phyloP scores from a whole-genome alignment of 2,113 vertebrate genomes.

The Ursus arctos region DNA sequence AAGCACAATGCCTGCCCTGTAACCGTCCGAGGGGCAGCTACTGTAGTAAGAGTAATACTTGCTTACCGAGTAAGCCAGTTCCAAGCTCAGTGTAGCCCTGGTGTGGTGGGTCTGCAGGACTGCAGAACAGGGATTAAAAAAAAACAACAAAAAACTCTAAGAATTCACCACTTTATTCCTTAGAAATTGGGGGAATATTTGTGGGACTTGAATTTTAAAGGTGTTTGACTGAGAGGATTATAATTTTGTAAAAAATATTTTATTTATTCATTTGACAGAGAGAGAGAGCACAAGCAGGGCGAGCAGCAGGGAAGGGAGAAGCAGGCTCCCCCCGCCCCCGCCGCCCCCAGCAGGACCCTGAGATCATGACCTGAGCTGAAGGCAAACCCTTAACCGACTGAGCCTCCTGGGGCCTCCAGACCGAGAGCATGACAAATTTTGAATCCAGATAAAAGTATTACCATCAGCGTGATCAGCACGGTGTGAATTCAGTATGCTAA shows the following conservation, averaged over 20 bases:
- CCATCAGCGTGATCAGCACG: background rate
- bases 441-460: background rate
- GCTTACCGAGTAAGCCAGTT: background rate
- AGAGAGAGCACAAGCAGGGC: too few relatives aligned
- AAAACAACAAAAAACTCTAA: background rate
- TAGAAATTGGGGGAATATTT: background rate
- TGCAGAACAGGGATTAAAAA: background rate
- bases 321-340: too few relatives aligned
- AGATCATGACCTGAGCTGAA: too few relatives aligned
- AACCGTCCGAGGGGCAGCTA: background rate
- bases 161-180: background rate
- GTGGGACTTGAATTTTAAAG: background rate
- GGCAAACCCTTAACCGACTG: too few relatives aligned
- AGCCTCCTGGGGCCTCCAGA: background rate
- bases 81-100: background rate
- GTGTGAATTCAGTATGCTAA: background rate
- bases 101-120: background rate
- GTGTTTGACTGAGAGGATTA: background rate
- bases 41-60: accelerated
- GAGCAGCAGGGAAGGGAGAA: too few relatives aligned
- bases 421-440: background rate
- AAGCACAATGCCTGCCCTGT: background rate
- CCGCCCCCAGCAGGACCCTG: too few relatives aligned
- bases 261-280: too few relatives aligned
- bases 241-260: background rate